phyloP scores from a whole-genome alignment of 2,888 invertebrate species.

The Anodontia alba region DNA sequence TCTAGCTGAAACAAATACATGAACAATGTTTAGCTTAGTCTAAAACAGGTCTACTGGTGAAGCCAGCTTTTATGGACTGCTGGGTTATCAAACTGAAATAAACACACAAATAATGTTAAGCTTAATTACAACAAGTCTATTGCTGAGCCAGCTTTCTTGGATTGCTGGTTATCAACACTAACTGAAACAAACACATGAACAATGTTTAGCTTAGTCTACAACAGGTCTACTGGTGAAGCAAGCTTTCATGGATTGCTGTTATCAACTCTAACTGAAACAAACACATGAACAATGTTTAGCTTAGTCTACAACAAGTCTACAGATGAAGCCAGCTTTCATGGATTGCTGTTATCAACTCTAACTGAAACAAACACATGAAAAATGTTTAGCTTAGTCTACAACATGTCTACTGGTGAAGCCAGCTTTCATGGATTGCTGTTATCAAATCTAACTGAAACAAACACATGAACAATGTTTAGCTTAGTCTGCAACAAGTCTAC shows the following conservation, averaged over 20 bases:
- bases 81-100: slow-evolving; percentile 91
- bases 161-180: slow-evolving; percentile 96
- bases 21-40: slow-evolving; percentile 97
- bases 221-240: slow-evolving; percentile 93
- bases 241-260: slow-evolving; percentile 97
- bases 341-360: slow-evolving; percentile 90
- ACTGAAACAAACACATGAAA: too few relatives aligned
- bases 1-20: slow-evolving; percentile 88
- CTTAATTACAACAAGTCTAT: slow-evolving; percentile 98
- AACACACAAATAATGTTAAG: too few relatives aligned
- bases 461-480: slow-evolving; percentile 19
- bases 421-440: slow-evolving; percentile 97
- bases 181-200: slow-evolving; percentile 85
- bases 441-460: slow-evolving; percentile 91
- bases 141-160: slow-evolving; percentile 98
- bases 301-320: slow-evolving; percentile 98
- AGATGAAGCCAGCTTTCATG: slow-evolving; percentile 98
- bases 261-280: slow-evolving; percentile 91
- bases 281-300: too few relatives aligned
- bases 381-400: too few relatives aligned
- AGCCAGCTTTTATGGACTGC: slow-evolving; percentile 98
- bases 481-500: slow-evolving; percentile 87
- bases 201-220: slow-evolving; percentile 96
- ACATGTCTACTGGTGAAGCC: slow-evolving; percentile 96
- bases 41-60: slow-evolving; percentile 89